Evolutionary conservation across 2,113 vertebrate genomes (phyloP).

Genomic region (Vanacampus margaritifer): DNA sequence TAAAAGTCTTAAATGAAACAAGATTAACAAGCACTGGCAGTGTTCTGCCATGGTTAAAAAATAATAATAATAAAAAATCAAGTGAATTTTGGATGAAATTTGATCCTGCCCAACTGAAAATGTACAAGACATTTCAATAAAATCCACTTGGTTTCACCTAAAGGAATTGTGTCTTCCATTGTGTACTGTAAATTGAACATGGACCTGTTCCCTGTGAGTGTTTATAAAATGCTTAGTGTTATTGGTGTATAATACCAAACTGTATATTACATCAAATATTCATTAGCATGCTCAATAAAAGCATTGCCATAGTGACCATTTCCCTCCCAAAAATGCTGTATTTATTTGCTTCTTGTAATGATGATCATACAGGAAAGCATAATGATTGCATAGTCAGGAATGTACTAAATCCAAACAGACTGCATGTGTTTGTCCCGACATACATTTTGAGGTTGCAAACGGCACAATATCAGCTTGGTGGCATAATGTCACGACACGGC

Average conservation of each 20-base stretch:
- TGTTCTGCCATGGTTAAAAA: constrained; percentile 30
- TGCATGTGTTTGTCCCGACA: no score
- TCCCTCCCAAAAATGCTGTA: no score
- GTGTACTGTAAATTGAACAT: not conserved
- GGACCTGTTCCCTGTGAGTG: not conserved
- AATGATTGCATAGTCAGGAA: no score
- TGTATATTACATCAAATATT: no score
- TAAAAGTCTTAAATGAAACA: constrained; percentile 29
- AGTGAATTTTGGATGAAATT: constrained; percentile 40
- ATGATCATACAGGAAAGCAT: no score
- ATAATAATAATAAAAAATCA: constrained; percentile 48
- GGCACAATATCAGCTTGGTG: no score
- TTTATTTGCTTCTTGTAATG: no score
- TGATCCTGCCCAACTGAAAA: constrained; percentile 58
- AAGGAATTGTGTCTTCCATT: constrained; percentile 1
- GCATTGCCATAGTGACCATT: no score
- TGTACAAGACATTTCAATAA: constrained; percentile 75
- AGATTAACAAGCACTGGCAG: constrained; percentile 11
- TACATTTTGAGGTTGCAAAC: no score
- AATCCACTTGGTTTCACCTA: constrained; percentile 62
- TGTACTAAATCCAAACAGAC: no score
- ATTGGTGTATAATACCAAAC: not conserved
- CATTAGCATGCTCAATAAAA: no score
- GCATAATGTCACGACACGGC: no score
- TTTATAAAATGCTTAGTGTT: not conserved